Base-by-base conservation (phyloP, 1,140 invertebrate genomes). In the Micrasema longulum region DNA sequence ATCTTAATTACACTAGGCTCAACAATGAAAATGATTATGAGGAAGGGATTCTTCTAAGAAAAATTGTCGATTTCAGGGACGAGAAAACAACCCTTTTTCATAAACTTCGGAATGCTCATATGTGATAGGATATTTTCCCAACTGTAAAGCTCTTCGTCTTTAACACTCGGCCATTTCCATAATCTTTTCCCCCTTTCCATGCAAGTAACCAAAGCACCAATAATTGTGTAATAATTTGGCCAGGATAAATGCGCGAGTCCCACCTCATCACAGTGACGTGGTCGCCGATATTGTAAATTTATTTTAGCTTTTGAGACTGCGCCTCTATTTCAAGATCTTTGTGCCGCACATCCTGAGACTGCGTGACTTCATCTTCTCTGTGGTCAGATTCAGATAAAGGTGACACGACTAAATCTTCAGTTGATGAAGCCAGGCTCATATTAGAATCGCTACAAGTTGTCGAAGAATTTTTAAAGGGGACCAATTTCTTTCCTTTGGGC, bases 371-470 rank as follows among this genome's bases (percentile, higher is more conserved):
- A 43, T 43, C 41, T 43, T 43, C 41, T 43, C 41, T 11, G 3
- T 43, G 41, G 41, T 43, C 41, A 43, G 11, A 11, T 43, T 43
- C 41, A 43, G 14, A 43, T 43, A 31, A 2, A 31, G 2, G 41
- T 43, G 41, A 16, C 41, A 43, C 41, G 14, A 43, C 12, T 16
- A 43, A 43, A 43, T 16, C 41, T 43, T 43, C 41, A 43, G 41
- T 43, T 43, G 41, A 43, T 43, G 14, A 43, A 43, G 41, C 41
- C 10, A 43, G 41, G 41, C 41, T 43, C 41, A 43, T 43, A 43
- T 43, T 16, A 16, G 11, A 43, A 43, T 43, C 41, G 41, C 41
- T 43, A 43, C 41, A 43, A 16, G 10, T n/a, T 43, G 41, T 43
- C 14, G 41, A 43, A 43, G 41, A n/a, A 43, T 16, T 43, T 43